Percentiles rank a stretch among this genome's conserved stretches.
Evolutionary conservation across 2,113 vertebrate genomes (phyloP).

Genomic region (Micromys minutus): DNA sequence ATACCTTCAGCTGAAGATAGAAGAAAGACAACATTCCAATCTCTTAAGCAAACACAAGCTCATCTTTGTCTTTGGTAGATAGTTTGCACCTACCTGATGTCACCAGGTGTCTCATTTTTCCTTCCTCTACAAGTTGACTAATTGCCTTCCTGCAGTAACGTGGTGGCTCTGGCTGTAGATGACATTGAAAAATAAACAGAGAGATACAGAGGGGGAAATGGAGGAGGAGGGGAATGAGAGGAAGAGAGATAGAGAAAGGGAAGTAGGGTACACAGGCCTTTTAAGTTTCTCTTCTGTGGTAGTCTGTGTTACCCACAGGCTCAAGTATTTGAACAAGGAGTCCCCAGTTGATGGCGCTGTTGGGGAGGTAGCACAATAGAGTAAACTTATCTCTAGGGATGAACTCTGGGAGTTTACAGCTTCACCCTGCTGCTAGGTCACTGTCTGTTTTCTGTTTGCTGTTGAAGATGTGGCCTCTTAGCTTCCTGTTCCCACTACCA

Average conservation of each 20-base stretch:
- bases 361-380: not conserved
- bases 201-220: not conserved
- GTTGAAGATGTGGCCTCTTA: not conserved
- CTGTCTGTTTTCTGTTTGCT: not conserved
- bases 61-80: not conserved
- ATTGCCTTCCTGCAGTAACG: not conserved
- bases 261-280: not conserved
- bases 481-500: not conserved
- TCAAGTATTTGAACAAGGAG: not conserved
- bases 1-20: not conserved
- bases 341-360: not conserved
- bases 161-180: not conserved
- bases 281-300: not conserved
- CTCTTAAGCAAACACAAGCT: not conserved
- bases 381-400: not conserved
- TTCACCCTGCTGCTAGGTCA: not conserved
- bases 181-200: not conserved
- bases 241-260: fast-evolving
- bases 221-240: too few species aligned
- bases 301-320: not conserved
- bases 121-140: not conserved
- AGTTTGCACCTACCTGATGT: not conserved
- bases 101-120: not conserved
- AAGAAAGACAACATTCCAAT: not conserved
- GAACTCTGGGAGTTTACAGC: not conserved